Evolutionary conservation across 2,888 invertebrate species (phyloP).

Genomic region (Platycheirus rosarum): DNA sequence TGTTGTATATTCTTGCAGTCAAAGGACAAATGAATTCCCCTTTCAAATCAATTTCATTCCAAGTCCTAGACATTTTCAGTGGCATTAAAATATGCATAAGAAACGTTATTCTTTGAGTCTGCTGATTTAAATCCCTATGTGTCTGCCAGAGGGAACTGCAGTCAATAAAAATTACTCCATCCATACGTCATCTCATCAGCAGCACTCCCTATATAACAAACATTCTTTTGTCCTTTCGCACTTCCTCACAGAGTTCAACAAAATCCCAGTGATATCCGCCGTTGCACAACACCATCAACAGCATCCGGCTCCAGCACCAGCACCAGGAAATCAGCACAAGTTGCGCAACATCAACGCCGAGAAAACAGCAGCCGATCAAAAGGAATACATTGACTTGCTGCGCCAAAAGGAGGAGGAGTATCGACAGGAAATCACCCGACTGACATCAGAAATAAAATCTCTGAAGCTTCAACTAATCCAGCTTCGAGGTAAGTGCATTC

Average conservation of each 20-base stretch:
- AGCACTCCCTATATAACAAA: slow-evolving; percentile 11
- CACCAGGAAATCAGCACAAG: slow-evolving; percentile 72
- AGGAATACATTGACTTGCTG: slow-evolving; percentile 83
- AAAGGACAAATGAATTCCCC: slow-evolving; percentile 35
- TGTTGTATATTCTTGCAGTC: too few species aligned
- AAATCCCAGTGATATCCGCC: slow-evolving; percentile 71
- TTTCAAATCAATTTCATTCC: slow-evolving; percentile 13
- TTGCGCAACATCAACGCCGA: slow-evolving; percentile 75
- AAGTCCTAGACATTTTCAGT: neutral
- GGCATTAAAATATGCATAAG: neutral
- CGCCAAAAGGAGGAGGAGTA: slow-evolving; percentile 86
- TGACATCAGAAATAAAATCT: slow-evolving; percentile 86
- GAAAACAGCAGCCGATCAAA: slow-evolving; percentile 74
- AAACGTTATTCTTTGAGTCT: slow-evolving; percentile 1
- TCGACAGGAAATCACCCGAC: slow-evolving; percentile 85
- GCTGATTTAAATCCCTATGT: neutral
- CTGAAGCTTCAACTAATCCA: slow-evolving; percentile 85
- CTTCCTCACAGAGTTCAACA: slow-evolving; percentile 54
- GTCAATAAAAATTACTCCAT: slow-evolving; percentile 2
- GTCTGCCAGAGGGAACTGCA: neutral
- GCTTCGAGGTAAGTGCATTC: slow-evolving; percentile 83
- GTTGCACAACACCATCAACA: slow-evolving; percentile 56
- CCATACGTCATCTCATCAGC: neutral
- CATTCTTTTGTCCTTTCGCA: slow-evolving; percentile 30
- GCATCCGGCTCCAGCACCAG: slow-evolving; percentile 50